Conservation (phyloP, 2,888 invertebrate genomes). For the Protonemura montana region DNA sequence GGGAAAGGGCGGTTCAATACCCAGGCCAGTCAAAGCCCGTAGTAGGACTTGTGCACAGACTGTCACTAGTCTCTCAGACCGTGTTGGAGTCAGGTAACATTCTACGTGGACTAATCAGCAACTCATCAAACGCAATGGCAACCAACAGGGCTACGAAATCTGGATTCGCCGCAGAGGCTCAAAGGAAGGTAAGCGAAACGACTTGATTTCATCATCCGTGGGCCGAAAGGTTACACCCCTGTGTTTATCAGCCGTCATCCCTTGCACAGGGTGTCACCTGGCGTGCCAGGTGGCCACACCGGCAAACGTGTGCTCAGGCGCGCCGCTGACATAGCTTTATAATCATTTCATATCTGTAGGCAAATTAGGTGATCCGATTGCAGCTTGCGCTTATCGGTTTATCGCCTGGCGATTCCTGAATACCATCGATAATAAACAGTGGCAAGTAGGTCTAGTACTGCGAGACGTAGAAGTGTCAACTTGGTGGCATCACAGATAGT, state of each 20-base stretch:
- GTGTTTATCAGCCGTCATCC: neutral
- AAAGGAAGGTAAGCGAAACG: constrained; percentile 82
- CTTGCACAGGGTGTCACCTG: neutral
- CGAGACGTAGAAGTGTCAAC: no score
- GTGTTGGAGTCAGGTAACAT: constrained; percentile 23
- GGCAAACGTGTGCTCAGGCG: neutral
- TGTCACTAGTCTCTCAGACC: constrained; percentile 35
- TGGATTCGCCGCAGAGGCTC: constrained; percentile 96
- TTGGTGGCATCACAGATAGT: no score
- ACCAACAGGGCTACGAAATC: constrained; percentile 86
- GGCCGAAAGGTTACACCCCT: neutral
- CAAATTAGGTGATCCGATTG: no score
- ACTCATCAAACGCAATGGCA: constrained; percentile 67
- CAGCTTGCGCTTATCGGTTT: no score
- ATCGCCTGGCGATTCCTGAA: no score
- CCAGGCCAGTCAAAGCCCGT: constrained; percentile 40
- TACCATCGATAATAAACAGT: no score
- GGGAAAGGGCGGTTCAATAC: constrained; percentile 45
- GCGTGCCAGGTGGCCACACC: neutral
- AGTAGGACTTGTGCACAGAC: neutral
- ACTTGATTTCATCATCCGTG: neutral
- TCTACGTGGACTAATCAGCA: neutral
- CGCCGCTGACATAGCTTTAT: neutral
- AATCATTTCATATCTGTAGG: neutral
- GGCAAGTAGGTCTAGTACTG: no score